A percentile compares a stretch with the other conserved stretches of the same genome.
These are phyloP conservation scores for Numida meleagris DNA, from an alignment of 2,113 vertebrate genomes.

Conservation along the genomic window DNA sequence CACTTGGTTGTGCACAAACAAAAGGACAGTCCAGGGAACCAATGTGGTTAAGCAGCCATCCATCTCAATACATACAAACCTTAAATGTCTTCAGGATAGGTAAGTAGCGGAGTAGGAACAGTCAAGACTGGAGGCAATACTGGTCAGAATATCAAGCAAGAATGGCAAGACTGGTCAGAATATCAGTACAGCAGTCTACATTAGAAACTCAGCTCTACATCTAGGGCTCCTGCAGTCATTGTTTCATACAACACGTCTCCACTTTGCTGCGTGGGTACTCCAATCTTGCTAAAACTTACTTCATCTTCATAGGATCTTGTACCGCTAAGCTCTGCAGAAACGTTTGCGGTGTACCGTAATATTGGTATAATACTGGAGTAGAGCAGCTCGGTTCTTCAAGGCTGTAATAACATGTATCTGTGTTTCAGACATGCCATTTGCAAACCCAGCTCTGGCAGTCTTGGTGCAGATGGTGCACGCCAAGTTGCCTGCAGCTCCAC, in stretches of 20 bases:
- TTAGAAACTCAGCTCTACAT: not conserved
- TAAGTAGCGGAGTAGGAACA: not conserved
- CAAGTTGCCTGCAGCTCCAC: not conserved
- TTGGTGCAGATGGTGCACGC: not conserved
- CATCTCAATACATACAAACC: not conserved
- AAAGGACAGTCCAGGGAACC: not conserved
- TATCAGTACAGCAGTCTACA: not conserved
- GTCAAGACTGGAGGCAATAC: not conserved
- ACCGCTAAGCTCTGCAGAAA: not conserved
- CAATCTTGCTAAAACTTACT: not conserved
- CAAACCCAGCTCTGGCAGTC: not conserved
- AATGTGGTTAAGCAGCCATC: not conserved
- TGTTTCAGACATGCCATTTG: not conserved
- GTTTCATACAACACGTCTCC: not conserved
- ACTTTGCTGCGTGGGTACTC: not conserved
- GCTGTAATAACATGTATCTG: fast-evolving
- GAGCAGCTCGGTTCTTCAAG: not conserved
- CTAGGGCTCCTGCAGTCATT: not conserved
- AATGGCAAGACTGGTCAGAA: not conserved
- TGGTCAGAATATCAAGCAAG: not conserved
- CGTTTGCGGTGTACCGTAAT: not conserved
- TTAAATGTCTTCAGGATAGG: not conserved
- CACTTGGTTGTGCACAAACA: not conserved
- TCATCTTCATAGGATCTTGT: not conserved
- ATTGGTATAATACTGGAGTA: not conserved